Percentiles rank a stretch among this genome's conserved stretches.
Conservation (phyloP, 2,113 vertebrate species). For the Eptatretus burgeri region DNA sequence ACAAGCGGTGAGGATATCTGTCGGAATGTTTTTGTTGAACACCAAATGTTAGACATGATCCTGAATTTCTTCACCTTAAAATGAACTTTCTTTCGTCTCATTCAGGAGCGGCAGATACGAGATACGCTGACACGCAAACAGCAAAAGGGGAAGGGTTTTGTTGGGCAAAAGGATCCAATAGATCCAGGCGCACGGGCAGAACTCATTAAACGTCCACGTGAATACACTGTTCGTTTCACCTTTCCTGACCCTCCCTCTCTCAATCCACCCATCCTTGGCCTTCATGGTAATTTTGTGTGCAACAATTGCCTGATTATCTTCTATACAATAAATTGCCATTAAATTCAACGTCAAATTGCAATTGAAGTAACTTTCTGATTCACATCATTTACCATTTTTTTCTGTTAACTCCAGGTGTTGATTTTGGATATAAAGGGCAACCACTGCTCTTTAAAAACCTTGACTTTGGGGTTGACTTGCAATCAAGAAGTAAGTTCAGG, state of each 20-base stretch:
- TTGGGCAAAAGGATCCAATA: slow-evolving; percentile 29
- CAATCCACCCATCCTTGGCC: slow-evolving; percentile 46
- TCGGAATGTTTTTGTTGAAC: neutral
- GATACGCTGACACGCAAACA: slow-evolving; percentile 49
- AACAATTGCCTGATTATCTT: too few relatives aligned
- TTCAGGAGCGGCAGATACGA: slow-evolving; percentile 52
- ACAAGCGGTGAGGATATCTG: slow-evolving; percentile 32
- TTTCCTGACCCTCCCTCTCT: slow-evolving; percentile 50
- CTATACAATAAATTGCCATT: too few relatives aligned
- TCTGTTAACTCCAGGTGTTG: slow-evolving; percentile 22
- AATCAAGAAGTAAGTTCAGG: slow-evolving; percentile 40
- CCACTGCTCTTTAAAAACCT: slow-evolving; percentile 44
- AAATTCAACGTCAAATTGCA: too few relatives aligned
- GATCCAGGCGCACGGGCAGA: slow-evolving; percentile 36
- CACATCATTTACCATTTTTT: too few relatives aligned
- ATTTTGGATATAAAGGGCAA: slow-evolving; percentile 32
- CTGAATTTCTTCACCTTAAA: too few relatives aligned
- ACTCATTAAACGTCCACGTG: slow-evolving; percentile 42
- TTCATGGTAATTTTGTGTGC: slow-evolving; percentile 25
- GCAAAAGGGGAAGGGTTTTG: slow-evolving; percentile 26
- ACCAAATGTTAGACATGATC: neutral
- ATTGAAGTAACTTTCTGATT: too few relatives aligned
- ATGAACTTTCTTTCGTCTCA: too few relatives aligned
- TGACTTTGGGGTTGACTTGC: slow-evolving; percentile 73
- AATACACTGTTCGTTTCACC: slow-evolving; percentile 62